phyloP scores from a whole-genome alignment of 2,113 vertebrate genomes.

The Melanostigma gelatinosum region DNA sequence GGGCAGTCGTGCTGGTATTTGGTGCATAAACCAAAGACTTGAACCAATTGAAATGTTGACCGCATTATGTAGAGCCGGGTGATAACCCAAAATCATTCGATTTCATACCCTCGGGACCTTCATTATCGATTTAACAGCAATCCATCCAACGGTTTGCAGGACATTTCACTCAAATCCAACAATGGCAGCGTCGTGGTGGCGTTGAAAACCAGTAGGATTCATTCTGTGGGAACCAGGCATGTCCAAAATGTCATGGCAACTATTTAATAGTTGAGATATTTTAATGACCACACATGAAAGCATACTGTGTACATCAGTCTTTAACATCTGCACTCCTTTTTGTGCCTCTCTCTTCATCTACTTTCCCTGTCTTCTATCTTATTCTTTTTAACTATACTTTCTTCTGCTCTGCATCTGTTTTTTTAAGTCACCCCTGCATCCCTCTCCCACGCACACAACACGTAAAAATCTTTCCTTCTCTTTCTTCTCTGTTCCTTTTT shows the following conservation, averaged over 20 bases:
- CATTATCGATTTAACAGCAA: neutral
- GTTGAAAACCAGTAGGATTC: neutral
- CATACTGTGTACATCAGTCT: slow-evolving; percentile 14
- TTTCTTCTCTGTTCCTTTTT: slow-evolving; percentile 45
- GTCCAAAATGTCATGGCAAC: neutral
- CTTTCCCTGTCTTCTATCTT: slow-evolving; percentile 45
- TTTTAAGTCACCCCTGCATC: neutral
- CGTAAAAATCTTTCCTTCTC: neutral
- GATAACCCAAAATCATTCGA: neutral
- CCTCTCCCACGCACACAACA: slow-evolving; percentile 10
- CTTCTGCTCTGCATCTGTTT: slow-evolving; percentile 24
- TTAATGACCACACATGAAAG: neutral
- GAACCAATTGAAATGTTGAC: neutral
- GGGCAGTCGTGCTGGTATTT: neutral
- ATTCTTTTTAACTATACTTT: slow-evolving; percentile 47
- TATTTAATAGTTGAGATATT: neutral
- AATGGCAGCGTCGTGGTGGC: no score
- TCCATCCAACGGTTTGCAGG: neutral
- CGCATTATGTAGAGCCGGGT: neutral
- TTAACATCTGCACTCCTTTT: slow-evolving; percentile 48
- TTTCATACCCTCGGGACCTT: neutral
- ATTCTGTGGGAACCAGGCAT: neutral
- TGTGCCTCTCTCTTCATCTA: slow-evolving; percentile 35
- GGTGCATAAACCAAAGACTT: neutral
- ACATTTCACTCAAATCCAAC: neutral